These are phyloP conservation scores for Lepilemur septentrionalis DNA, from an alignment of 2,797 vertebrate genomes.

Conservation along the genomic window DNA sequence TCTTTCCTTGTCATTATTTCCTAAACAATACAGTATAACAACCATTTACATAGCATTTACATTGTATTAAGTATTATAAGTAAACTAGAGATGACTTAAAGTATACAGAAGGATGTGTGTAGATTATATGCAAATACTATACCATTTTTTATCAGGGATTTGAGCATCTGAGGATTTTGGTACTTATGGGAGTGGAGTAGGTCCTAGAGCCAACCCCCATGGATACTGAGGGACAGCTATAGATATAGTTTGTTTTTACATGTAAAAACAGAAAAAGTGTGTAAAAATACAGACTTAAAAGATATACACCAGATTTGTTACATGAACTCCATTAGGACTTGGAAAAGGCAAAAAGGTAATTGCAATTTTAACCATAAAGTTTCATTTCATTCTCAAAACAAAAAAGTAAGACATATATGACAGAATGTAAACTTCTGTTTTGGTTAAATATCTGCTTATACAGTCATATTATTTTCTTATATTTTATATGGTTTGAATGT, in stretches of 20 bases:
- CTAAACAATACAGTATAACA: neutral
- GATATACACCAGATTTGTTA: neutral
- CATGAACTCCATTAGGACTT: neutral
- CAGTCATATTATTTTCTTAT: neutral
- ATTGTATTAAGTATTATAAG: neutral
- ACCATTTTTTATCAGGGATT: neutral
- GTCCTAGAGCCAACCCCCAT: neutral
- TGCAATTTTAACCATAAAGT: neutral
- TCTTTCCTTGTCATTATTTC: neutral
- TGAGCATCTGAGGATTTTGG: neutral
- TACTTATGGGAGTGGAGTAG: neutral
- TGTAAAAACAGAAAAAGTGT: neutral
- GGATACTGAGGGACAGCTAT: neutral
- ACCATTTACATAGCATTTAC: neutral
- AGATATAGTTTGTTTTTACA: neutral
- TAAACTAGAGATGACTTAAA: neutral
- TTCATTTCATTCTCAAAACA: neutral
- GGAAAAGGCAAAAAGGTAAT: neutral
- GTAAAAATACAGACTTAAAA: neutral
- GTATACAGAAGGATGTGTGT: neutral
- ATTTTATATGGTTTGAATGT: neutral
- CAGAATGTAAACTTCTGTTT: neutral
- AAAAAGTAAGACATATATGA: neutral
- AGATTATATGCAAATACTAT: neutral
- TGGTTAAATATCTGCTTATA: neutral